These are phyloP conservation scores for Thumatha senex DNA, from an alignment of 2,888 invertebrate genomes.

Conservation along the genomic window DNA sequence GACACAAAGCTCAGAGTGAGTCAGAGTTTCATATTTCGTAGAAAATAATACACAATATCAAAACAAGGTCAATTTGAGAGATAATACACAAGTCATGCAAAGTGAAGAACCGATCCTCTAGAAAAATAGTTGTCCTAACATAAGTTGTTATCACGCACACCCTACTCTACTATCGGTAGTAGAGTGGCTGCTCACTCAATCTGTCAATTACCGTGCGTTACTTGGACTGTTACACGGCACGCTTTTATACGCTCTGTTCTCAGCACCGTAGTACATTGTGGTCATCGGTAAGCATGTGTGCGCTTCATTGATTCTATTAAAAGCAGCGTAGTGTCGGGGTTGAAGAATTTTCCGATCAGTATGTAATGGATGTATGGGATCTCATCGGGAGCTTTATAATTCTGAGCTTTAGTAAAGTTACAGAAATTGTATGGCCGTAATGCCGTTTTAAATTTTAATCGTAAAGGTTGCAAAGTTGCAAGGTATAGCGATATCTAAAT, in stretches of 20 bases:
- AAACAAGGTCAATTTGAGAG: no score
- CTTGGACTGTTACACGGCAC: slow-evolving; percentile 44
- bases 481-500: no score
- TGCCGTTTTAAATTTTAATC: no score
- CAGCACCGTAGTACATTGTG: slow-evolving; percentile 15
- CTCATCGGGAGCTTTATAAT: no score
- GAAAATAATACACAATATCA: no score
- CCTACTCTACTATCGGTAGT: slow-evolving; percentile 36
- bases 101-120: no score
- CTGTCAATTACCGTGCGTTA: slow-evolving; percentile 66
- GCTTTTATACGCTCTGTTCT: slow-evolving; percentile 31
- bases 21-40: no score
- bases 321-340: background rate
- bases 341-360: background rate
- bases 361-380: background rate
- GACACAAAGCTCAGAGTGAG: no score
- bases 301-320: slow-evolving; percentile 22
- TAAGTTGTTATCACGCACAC: slow-evolving; percentile 16
- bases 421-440: no score
- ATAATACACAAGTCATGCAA: no score
- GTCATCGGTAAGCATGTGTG: slow-evolving; percentile 20
- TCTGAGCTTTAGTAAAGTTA: no score
- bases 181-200: slow-evolving; percentile 66
- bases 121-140: background rate
- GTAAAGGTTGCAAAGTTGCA: no score